These are phyloP conservation scores for Papilio aristodemus DNA, from an alignment of 1,140 invertebrate species.

Conservation along the genomic window DNA sequence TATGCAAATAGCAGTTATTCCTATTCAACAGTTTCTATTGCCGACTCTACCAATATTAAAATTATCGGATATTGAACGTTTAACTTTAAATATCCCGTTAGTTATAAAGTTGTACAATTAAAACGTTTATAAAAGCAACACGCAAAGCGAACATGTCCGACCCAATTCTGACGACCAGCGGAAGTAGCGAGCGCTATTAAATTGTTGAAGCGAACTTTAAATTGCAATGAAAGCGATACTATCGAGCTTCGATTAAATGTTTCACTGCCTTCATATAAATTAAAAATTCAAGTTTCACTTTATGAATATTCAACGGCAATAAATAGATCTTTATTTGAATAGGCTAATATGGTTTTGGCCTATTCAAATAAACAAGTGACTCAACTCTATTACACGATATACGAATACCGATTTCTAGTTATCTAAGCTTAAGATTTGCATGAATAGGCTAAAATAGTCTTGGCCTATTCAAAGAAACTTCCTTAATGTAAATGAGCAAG, in stretches of 20 bases:
- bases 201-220: slow-evolving; percentile 20
- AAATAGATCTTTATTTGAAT: not conserved
- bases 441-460: not conserved
- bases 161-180: not conserved
- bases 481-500: too few species aligned
- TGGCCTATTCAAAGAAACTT: not conserved
- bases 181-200: slow-evolving; percentile 18
- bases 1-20: too few species aligned
- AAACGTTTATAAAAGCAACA: slow-evolving; percentile 11
- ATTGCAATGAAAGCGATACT: slow-evolving; percentile 12
- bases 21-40: too few species aligned
- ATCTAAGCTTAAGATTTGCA: too few species aligned
- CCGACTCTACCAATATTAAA: too few species aligned
- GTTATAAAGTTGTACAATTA: not conserved
- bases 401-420: too few species aligned
- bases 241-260: not conserved
- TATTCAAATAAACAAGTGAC: not conserved
- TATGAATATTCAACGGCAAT: not conserved
- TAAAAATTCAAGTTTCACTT: not conserved
- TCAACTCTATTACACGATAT: too few species aligned
- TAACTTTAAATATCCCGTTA: too few species aligned
- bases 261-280: not conserved
- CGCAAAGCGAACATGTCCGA: slow-evolving; percentile 11
- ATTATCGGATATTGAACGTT: too few species aligned
- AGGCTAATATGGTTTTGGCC: not conserved